Percentiles rank a stretch among this genome's conserved stretches.
Conservation (phyloP, 1,140 invertebrate species). For the Drosophila tristis region DNA sequence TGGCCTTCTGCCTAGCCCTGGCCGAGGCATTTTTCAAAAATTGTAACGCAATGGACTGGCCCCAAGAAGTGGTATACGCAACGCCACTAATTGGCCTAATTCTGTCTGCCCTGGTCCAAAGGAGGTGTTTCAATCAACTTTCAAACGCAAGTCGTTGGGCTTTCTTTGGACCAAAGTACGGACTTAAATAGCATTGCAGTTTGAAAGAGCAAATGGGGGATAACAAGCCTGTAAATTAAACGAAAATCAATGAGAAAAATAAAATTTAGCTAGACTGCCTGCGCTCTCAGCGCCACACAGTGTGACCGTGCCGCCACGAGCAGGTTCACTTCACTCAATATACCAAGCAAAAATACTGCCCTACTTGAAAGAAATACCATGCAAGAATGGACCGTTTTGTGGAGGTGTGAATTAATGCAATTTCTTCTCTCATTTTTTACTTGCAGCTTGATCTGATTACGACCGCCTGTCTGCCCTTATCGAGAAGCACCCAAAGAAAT, state of each 20-base stretch:
- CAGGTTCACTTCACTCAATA: slow-evolving; percentile 22
- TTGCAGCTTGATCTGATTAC: slow-evolving; percentile 7
- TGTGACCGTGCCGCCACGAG: slow-evolving; percentile 46
- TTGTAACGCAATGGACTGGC: slow-evolving; percentile 1
- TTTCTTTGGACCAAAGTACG: not conserved
- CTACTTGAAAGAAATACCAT: slow-evolving; percentile 1
- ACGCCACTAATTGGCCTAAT: slow-evolving; percentile 36
- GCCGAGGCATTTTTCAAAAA: slow-evolving; percentile 15
- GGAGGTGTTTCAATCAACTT: slow-evolving; percentile 1
- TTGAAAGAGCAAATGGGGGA: not conserved
- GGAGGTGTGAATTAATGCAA: slow-evolving; percentile 2
- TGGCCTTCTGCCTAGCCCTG: slow-evolving; percentile 12
- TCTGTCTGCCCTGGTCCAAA: not conserved
- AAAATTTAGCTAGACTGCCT: slow-evolving; percentile 11
- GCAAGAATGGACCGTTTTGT: not conserved
- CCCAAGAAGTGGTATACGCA: slow-evolving; percentile 2
- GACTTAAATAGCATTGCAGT: not conserved
- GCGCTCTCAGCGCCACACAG: slow-evolving; percentile 18
- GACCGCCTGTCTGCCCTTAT: not conserved
- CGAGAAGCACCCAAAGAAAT: not conserved
- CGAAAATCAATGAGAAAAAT: slow-evolving; percentile 52
- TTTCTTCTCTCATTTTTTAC: not conserved
- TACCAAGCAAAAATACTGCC: slow-evolving; percentile 59
- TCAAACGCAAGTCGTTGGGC: not conserved
- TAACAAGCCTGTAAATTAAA: slow-evolving; percentile 34